phyloP scores from a whole-genome alignment of 1,140 invertebrate species.

The Latrodectus geometricus region DNA sequence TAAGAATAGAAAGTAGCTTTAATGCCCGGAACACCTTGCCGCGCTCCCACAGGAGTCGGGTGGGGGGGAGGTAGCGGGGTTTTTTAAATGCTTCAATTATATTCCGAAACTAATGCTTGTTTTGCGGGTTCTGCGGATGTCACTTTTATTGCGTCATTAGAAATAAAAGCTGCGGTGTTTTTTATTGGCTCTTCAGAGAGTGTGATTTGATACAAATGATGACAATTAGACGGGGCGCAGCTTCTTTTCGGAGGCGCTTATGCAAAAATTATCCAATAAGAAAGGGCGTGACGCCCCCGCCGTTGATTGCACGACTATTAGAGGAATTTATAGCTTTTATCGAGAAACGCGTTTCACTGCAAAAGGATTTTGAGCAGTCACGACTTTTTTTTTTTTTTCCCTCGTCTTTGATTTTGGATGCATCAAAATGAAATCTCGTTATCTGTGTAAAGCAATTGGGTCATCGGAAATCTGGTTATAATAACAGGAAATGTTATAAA shows the following conservation, averaged over 20 bases:
- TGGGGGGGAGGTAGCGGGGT: slow-evolving; percentile 12
- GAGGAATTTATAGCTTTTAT: not conserved
- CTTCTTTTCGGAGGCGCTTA: not conserved
- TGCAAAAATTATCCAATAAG: slow-evolving; percentile 46
- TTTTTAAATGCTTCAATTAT: slow-evolving; percentile 58
- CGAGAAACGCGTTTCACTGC: not conserved
- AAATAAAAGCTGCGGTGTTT: slow-evolving; percentile 16
- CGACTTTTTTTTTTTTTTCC: no score
- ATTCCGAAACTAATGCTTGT: slow-evolving; percentile 48
- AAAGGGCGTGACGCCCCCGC: not conserved
- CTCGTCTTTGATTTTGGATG: no score
- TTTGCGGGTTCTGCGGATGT: slow-evolving; percentile 42
- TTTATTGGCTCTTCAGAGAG: slow-evolving; percentile 55
- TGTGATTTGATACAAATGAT: slow-evolving; percentile 57
- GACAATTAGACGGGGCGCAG: slow-evolving; percentile 29
- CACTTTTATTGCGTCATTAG: slow-evolving; percentile 58
- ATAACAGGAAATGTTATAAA: no score
- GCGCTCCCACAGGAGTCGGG: slow-evolving; percentile 14
- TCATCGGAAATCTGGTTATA: no score
- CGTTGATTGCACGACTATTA: not conserved
- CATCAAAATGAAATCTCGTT: no score
- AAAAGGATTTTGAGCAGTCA: no score
- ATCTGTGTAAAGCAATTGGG: no score
- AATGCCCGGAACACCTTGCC: slow-evolving; percentile 49
- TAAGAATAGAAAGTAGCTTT: slow-evolving; percentile 60